Percentiles rank a stretch among this genome's conserved stretches.
These are phyloP conservation scores for Andrena dorsata DNA, from an alignment of 2,888 invertebrate species.

Conservation along the genomic window DNA sequence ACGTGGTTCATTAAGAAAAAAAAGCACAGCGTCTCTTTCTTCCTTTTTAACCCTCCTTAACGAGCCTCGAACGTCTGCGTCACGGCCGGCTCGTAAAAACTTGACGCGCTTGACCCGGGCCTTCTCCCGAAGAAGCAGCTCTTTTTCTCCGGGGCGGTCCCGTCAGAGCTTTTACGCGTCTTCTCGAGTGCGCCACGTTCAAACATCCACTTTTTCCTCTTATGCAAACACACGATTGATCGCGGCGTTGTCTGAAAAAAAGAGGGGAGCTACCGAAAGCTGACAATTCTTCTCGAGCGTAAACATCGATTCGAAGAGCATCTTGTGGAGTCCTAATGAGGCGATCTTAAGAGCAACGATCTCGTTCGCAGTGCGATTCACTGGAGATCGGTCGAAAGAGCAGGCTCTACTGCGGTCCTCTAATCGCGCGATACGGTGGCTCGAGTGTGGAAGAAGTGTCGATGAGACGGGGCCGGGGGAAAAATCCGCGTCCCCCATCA, in stretches of 20 bases:
- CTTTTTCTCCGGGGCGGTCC: conserved; percentile 27
- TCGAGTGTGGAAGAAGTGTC: conserved; percentile 15
- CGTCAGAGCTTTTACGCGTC: conserved; percentile 2
- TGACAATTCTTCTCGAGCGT: neutral
- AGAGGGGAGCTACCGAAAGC: neutral
- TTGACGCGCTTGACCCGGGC: conserved; percentile 43
- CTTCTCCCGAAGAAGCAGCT: conserved; percentile 48
- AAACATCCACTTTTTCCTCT: conserved; percentile 27
- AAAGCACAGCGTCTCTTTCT: conserved; percentile 30
- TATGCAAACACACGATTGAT: neutral
- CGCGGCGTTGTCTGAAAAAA: conserved; percentile 16
- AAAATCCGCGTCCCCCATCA: conserved; percentile 34
- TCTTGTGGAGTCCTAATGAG: neutral
- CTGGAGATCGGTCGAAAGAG: neutral
- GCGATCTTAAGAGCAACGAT: neutral
- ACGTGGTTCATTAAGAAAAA: conserved; percentile 55
- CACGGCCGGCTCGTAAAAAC: conserved; percentile 51
- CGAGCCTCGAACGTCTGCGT: conserved; percentile 29
- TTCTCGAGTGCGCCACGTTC: conserved; percentile 2
- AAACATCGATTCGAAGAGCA: neutral
- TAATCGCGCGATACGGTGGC: neutral
- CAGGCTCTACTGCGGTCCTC: neutral
- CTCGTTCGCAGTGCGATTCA: neutral
- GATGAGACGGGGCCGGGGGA: conserved; percentile 22
- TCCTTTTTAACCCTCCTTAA: conserved; percentile 31